Conservation (phyloP, 2,888 invertebrate species). For the Heteropelma amictum region DNA sequence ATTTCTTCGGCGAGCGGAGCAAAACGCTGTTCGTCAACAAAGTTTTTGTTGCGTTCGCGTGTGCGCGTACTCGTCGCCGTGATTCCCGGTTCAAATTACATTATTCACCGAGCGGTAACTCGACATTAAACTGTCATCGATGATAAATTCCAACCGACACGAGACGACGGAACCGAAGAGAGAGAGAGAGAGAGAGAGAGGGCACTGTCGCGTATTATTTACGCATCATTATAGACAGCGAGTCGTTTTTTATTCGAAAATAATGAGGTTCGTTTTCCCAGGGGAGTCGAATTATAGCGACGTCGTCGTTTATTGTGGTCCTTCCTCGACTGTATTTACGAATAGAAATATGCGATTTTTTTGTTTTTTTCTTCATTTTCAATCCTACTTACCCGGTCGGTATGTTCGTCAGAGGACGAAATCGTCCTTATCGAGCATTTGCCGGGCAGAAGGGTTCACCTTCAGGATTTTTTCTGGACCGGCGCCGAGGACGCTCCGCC, state of each 20-base stretch:
- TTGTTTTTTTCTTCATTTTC: no score
- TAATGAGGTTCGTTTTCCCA: no score
- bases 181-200: background rate
- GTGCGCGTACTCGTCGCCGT: conserved; percentile 14
- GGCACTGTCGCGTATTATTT: no score
- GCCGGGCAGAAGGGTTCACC: conserved; percentile 77
- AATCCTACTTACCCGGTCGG: no score
- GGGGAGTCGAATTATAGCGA: no score
- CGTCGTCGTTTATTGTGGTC: no score
- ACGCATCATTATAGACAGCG: no score
- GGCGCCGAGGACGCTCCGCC: conserved; percentile 90
- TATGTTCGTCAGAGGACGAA: conserved; percentile 76
- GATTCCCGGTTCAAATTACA: conserved; percentile 39
- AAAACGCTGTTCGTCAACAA: conserved; percentile 26
- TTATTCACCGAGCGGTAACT: conserved; percentile 26
- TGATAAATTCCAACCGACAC: conserved; percentile 29
- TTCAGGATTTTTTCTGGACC: conserved; percentile 95
- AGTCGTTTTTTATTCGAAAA: no score
- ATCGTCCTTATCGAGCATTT: conserved; percentile 75
- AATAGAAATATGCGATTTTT: no score
- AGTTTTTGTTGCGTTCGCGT: conserved; percentile 38
- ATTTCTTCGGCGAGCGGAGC: conserved; percentile 1
- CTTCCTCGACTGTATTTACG: no score
- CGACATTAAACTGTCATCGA: conserved; percentile 37
- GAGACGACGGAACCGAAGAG: background rate